Evolutionary conservation across 2,888 invertebrate species (phyloP), one percentile per base, ranked within the genome.

Genomic region (Machimus atricapillus): DNA sequence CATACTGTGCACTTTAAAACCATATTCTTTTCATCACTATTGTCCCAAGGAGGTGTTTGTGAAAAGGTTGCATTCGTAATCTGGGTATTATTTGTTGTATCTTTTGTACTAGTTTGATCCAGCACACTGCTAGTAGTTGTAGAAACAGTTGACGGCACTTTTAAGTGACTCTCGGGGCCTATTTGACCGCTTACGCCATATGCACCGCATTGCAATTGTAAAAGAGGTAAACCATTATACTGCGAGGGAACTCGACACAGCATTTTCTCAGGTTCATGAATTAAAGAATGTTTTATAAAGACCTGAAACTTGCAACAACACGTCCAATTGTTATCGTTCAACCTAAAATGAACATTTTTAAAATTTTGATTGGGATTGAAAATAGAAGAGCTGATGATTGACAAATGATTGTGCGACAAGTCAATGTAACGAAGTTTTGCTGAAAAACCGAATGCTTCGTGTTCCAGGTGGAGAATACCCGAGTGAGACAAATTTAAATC

Each of bases 361-460:
- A 1, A 3, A 27, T 16, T 37, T n/a, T 2, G 9, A 8, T 27
- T 9, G 40, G 88, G 88, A 0, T 90, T 90, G 85, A 91, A 91
- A 19, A 91, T 89, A 1, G 79, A 76, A 3, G 77, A 86, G 0
- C 89, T 89, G 12, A 91, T 86, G 0, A 90, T 89, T 14, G 23
- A 81, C 16, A 91, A 82, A 5, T 90, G 89, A 86, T 91, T 91
- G 23, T 90, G 5, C 0, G 92, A 91, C 73, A 91, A 88, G 87
- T 91, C 90, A 87, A 91, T 87, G 1, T 85, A 37, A 5, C 86
- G 83, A 87, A 91, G 88, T 12, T 77, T 77, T 0, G 81, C 23
- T 66, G 90, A 86, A 9, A 89, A 87, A 34, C 89, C 86, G 83
- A 91, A 91, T 8, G 91, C 89, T 73, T 88, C 89, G 4, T 87